phyloP scores from a whole-genome alignment of 2,888 invertebrate species.

The Ernsta delagoae region DNA sequence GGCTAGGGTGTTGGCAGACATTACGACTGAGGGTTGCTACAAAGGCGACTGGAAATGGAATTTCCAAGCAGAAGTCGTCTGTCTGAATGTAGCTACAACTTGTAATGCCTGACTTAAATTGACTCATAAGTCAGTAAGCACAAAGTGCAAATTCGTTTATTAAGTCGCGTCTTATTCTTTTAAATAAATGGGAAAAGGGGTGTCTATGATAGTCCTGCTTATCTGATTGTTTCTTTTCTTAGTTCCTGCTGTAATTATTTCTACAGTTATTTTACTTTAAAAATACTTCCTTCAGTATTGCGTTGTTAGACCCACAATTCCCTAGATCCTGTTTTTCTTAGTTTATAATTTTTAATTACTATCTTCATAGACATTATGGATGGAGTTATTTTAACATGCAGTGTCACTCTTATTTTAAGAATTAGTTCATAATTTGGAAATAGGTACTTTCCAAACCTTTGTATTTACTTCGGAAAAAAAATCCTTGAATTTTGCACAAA shows the following conservation, averaged over 20 bases:
- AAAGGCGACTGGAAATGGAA: conserved; percentile 29
- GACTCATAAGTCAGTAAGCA: background rate
- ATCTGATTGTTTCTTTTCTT: conserved; percentile 19
- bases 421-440: no score
- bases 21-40: background rate
- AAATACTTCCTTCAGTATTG: no score
- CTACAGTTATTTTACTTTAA: background rate
- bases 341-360: no score
- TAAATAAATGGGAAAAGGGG: background rate
- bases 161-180: background rate
- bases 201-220: conserved; percentile 15
- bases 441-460: no score
- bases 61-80: conserved; percentile 27
- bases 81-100: conserved; percentile 13
- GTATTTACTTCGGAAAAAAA: no score
- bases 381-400: no score
- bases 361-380: no score
- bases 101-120: background rate
- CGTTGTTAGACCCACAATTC: no score
- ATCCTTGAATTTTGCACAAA: no score
- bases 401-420: no score
- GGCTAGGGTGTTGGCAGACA: no score
- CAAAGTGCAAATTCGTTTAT: background rate
- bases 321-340: no score
- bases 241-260: background rate